These are phyloP conservation scores for Dendrophyllia cribrosa DNA, from an alignment of 64 coral and sea anemone genomes.

Conservation along the genomic window DNA sequence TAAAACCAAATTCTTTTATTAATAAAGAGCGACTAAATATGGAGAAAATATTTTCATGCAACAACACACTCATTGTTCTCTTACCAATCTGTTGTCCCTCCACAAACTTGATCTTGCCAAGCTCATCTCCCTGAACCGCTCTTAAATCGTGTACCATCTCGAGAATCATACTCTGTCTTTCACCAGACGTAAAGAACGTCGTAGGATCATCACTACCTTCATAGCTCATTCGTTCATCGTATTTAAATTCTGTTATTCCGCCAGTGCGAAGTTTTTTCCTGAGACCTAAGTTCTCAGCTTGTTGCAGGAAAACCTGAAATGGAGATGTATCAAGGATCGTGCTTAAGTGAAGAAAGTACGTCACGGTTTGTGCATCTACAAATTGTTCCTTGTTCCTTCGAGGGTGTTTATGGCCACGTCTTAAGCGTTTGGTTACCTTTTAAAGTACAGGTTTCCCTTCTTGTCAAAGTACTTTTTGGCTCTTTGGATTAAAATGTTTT, in stretches of 20 bases:
- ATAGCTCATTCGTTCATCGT: slow-evolving; percentile 78
- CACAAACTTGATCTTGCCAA: slow-evolving; percentile 96
- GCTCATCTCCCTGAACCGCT: slow-evolving; percentile 92
- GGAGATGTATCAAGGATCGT: neutral
- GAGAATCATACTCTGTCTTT: slow-evolving; percentile 93
- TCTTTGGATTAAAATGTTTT: no score
- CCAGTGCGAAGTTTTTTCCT: slow-evolving; percentile 87
- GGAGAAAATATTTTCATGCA: no score
- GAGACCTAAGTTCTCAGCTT: slow-evolving; percentile 87
- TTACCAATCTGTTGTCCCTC: slow-evolving; percentile 97
- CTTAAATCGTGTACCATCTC: slow-evolving; percentile 90
- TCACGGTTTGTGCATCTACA: neutral
- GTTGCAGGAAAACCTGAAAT: slow-evolving; percentile 52
- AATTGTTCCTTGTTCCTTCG: no score
- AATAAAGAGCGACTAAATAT: no score
- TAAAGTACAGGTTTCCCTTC: no score
- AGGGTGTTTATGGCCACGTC: no score
- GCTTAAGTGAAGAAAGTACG: neutral
- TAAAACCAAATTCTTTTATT: no score
- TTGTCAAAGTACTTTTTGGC: no score
- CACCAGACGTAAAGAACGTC: slow-evolving; percentile 92
- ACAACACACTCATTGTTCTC: neutral
- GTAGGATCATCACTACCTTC: slow-evolving; percentile 88
- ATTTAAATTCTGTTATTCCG: slow-evolving; percentile 95
- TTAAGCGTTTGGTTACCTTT: no score